Conservation (phyloP, 92 coral and sea anemone genomes). For the Epizoanthus stellaris region DNA sequence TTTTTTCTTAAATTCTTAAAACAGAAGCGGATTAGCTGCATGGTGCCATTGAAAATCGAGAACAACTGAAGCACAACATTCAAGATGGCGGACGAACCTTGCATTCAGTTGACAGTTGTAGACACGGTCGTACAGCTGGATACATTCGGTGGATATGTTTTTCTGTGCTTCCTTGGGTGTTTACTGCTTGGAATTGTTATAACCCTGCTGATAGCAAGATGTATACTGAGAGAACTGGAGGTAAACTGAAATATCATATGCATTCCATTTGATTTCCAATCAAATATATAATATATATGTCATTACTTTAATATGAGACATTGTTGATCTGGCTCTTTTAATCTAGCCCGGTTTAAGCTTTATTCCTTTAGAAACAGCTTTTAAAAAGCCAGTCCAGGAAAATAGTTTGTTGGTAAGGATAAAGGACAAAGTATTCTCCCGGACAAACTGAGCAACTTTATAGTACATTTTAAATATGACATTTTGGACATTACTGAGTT, state of each 20-base stretch:
- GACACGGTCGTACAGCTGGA: constrained; percentile 78
- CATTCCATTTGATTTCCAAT: not conserved
- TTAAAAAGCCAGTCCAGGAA: too few species aligned
- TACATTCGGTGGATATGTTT: constrained; percentile 91
- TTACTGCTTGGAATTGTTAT: constrained; percentile 80
- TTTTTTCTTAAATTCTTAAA: not conserved
- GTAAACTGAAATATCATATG: constrained; percentile 46
- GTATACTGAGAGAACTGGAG: constrained; percentile 91
- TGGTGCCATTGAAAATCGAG: constrained; percentile 1
- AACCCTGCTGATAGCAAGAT: constrained; percentile 80
- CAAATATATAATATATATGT: not conserved
- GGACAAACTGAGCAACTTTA: too few species aligned
- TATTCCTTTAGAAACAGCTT: too few species aligned
- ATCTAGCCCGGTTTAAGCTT: too few species aligned
- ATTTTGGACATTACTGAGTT: too few species aligned
- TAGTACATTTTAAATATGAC: too few species aligned
- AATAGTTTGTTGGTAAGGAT: too few species aligned
- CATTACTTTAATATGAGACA: too few species aligned
- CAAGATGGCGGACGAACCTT: constrained; percentile 79
- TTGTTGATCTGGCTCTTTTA: too few species aligned
- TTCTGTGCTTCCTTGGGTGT: constrained; percentile 82
- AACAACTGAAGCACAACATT: not conserved
- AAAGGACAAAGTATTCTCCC: too few species aligned
- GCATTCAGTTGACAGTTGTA: constrained; percentile 78
- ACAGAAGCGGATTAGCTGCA: not conserved